Conservation (phyloP, 2,797 vertebrate species). For the Phrynocephalus vlangalii region DNA sequence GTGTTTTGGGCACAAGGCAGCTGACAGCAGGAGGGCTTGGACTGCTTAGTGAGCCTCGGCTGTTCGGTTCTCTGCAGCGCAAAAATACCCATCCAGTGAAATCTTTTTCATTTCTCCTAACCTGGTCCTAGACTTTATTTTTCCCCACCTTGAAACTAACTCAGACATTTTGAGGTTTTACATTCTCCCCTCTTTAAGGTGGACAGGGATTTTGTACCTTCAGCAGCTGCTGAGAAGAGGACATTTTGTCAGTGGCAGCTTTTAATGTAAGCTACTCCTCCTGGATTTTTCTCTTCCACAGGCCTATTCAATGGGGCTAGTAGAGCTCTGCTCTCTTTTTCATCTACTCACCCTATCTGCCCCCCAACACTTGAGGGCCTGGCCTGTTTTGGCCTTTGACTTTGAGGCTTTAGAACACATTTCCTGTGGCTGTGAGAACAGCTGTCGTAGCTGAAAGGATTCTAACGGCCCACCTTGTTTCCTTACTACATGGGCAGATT, state of each 20-base stretch:
- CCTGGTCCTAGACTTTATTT: neutral
- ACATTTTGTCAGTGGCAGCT: too few relatives aligned
- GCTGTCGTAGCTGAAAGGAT: neutral
- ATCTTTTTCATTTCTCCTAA: neutral
- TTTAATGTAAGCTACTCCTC: too few relatives aligned
- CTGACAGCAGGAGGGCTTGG: constrained; percentile 21
- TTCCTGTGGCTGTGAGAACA: neutral
- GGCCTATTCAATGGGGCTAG: too few relatives aligned
- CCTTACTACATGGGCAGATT: neutral
- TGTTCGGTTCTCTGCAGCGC: constrained; percentile 59
- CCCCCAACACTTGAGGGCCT: neutral
- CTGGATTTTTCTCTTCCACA: too few relatives aligned
- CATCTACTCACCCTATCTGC: neutral
- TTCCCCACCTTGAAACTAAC: neutral
- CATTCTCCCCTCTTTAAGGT: neutral
- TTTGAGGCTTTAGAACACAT: neutral
- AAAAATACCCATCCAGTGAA: neutral
- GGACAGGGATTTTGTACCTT: too few relatives aligned
- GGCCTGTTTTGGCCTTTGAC: neutral
- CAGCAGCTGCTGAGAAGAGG: too few relatives aligned
- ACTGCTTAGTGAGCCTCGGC: neutral
- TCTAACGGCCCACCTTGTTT: neutral
- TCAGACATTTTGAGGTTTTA: neutral
- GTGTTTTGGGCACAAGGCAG: constrained; percentile 38
- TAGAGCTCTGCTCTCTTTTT: too few relatives aligned